Evolutionary conservation across 2,888 invertebrate species (phyloP).

Genomic region (Platypus cylindrus): DNA sequence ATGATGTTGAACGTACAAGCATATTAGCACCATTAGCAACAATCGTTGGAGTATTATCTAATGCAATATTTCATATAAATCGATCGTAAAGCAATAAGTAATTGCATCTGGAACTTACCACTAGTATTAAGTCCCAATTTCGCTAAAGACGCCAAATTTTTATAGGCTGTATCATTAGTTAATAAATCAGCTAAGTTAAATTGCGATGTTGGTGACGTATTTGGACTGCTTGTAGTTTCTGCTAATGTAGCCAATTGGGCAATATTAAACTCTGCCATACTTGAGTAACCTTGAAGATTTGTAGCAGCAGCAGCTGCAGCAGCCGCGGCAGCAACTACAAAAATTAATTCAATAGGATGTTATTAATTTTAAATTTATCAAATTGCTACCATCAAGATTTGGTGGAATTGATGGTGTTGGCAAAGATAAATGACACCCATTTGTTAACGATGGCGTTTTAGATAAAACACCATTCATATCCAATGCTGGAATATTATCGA

Average conservation of each 20-base stretch:
- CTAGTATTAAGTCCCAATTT: conserved; percentile 59
- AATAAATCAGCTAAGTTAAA: conserved; percentile 69
- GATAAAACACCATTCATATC: conserved; percentile 21
- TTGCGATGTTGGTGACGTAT: conserved; percentile 37
- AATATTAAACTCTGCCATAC: conserved; percentile 77
- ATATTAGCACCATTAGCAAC: conserved; percentile 36
- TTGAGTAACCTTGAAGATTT: conserved; percentile 44
- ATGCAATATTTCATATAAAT: background rate
- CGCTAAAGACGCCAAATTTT: conserved; percentile 80
- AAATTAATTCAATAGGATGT: conserved; percentile 5
- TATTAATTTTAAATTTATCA: conserved; percentile 28
- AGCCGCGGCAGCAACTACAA: background rate
- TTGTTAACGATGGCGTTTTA: conserved; percentile 39
- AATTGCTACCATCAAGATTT: conserved; percentile 54
- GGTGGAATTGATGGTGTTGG: conserved; percentile 59
- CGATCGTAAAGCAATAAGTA: background rate
- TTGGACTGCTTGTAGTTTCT: conserved; percentile 42
- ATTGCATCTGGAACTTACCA: conserved; percentile 35
- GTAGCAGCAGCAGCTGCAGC: conserved; percentile 27
- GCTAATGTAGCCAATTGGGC: conserved; percentile 73
- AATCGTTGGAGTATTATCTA: conserved; percentile 11
- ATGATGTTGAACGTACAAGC: conserved; percentile 46
- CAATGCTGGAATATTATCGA: conserved; percentile 33
- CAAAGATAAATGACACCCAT: conserved; percentile 56
- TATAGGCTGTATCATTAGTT: conserved; percentile 68